These are phyloP conservation scores for Caenorhabditis virilis DNA, from an alignment of 2,888 invertebrate species.

Conservation along the genomic window DNA sequence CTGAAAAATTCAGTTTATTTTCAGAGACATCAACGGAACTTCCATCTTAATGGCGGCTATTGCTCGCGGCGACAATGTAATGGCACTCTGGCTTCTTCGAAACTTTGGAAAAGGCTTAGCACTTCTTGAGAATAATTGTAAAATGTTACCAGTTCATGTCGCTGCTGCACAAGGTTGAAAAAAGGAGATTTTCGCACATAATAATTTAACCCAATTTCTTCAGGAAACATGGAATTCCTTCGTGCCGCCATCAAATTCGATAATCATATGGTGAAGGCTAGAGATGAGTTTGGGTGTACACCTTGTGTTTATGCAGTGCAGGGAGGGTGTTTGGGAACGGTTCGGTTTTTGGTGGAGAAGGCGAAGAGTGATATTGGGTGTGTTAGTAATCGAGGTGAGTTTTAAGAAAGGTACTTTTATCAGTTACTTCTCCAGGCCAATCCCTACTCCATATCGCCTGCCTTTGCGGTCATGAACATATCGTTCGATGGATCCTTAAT, in stretches of 20 bases:
- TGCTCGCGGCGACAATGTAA: constrained; percentile 56
- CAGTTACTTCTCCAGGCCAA: constrained; percentile 56
- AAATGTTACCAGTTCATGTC: constrained; percentile 64
- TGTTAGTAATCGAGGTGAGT: constrained; percentile 47
- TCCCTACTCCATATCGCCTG: constrained; percentile 63
- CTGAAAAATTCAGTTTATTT: too few relatives aligned
- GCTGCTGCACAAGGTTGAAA: constrained; percentile 61
- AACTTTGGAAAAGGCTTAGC: constrained; percentile 57
- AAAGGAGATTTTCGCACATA: constrained; percentile 1
- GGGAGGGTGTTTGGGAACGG: constrained; percentile 57
- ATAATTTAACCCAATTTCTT: too few relatives aligned
- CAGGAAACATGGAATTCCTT: constrained; percentile 64
- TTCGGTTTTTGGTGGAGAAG: constrained; percentile 62
- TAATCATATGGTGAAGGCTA: constrained; percentile 53
- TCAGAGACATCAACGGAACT: constrained; percentile 58
- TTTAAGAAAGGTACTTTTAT: background rate
- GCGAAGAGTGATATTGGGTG: constrained; percentile 53
- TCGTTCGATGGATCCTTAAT: constrained; percentile 53
- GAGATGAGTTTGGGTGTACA: constrained; percentile 63
- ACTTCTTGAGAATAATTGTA: constrained; percentile 53
- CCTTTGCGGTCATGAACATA: constrained; percentile 57
- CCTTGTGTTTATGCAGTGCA: constrained; percentile 63
- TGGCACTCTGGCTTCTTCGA: constrained; percentile 53
- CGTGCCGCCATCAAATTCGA: constrained; percentile 62
- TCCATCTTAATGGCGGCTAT: constrained; percentile 60